Base-by-base conservation (phyloP, 2,888 invertebrate species). In the Acheta domesticus region DNA sequence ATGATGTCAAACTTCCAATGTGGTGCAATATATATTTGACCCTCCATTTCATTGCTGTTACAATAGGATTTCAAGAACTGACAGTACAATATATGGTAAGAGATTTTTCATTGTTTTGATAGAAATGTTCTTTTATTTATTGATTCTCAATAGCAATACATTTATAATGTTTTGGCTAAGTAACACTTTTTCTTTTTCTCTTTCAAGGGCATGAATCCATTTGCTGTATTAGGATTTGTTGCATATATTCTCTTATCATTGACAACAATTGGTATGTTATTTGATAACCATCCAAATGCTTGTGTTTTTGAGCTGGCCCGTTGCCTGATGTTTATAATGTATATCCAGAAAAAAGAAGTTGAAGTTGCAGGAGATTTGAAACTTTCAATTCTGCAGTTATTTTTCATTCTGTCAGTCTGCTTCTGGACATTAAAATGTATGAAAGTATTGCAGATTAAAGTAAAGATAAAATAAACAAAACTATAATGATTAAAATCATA, bases 21-120 rank as follows among this genome's bases (percentile, higher is more conserved):
- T 93, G 93, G 93, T 92, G 91, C 84, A 92, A 91, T 83, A 81
- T 90, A 0, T 94, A 94, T 84, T 87, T 93, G 11, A 85, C 91
- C 0, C 83, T 91, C 0, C 94, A 94, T 84, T 94, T 94, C 85
- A 86, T 89, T 48, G 87, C 93, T 3, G 90, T 92, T 0, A 86
- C 93, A 50, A 90, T 91, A 81, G 91, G 91, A 3, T 93, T 93
- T 88, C 91, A 92, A 79, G 91, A 92, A 84, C 86, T 93, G 8
- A 90, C 91, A 76, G 87, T 90, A 0, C 87, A 89, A 83, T 88
- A 91, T 83, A 88, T 91, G 89, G 93, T 93, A 85, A 88, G 88
- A 86, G 36, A 36, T 36, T 36, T 36, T 36, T 36, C 0, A 23
- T 1, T 23, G 2, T 23, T 1, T 23, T 2, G 2, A 8, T 36